phyloP scores from a whole-genome alignment of 2,113 vertebrate genomes.

The Ahaetulla prasina region DNA sequence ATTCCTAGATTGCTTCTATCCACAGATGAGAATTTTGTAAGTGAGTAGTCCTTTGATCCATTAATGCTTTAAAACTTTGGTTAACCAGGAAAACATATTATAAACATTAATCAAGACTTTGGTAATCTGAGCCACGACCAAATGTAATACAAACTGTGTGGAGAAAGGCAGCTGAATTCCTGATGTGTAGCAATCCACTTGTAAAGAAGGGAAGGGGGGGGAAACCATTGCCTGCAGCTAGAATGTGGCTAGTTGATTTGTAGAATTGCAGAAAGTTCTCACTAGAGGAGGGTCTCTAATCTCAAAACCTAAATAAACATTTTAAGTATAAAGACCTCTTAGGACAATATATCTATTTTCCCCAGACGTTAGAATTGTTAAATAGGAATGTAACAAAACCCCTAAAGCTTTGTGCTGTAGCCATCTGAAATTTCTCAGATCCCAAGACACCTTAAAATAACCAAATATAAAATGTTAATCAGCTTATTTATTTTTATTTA shows the following conservation, averaged over 20 bases:
- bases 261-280: neutral
- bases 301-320: neutral
- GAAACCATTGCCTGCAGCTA: neutral
- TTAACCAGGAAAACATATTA: neutral
- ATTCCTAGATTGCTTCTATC: neutral
- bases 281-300: neutral
- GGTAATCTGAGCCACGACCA: neutral
- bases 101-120: neutral
- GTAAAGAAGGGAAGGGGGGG: neutral
- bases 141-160: neutral
- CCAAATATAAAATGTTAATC: neutral
- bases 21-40: neutral
- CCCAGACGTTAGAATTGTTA: neutral
- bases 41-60: neutral
- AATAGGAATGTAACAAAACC: neutral
- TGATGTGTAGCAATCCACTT: neutral
- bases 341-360: neutral
- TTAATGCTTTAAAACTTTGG: neutral
- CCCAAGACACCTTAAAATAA: neutral
- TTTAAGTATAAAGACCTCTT: neutral
- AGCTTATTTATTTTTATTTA: too few relatives aligned
- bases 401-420: neutral
- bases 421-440: neutral
- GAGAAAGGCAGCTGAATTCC: neutral
- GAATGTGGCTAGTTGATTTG: neutral